Conservation (phyloP, 2,113 vertebrate genomes). For the Callithrix jacchus region DNA sequence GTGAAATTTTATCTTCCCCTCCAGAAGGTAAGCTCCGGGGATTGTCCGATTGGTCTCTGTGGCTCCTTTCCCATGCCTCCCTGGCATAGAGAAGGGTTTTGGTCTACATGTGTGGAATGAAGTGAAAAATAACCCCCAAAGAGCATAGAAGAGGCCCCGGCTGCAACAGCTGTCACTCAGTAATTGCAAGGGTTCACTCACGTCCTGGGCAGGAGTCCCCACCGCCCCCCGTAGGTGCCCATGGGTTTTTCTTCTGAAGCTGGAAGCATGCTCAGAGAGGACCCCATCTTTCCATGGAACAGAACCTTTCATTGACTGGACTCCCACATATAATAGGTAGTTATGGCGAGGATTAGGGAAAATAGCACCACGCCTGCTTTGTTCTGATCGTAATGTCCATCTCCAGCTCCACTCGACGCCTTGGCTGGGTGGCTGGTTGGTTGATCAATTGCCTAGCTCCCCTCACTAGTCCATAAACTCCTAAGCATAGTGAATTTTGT, state of each 20-base stretch:
- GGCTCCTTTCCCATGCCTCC: neutral
- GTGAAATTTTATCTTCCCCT: neutral
- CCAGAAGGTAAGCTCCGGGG: neutral
- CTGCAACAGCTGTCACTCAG: neutral
- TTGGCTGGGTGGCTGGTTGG: neutral
- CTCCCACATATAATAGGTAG: neutral
- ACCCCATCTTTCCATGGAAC: neutral
- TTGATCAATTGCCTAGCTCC: neutral
- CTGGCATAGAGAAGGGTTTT: neutral
- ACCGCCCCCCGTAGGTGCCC: neutral
- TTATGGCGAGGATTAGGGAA: neutral
- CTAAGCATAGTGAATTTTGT: neutral
- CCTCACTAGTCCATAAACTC: neutral
- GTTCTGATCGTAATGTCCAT: neutral
- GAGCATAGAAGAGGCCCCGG: neutral
- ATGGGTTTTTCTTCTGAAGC: neutral
- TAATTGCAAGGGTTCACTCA: neutral
- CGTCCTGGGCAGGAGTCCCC: neutral
- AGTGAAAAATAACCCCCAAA: neutral
- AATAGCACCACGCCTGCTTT: neutral
- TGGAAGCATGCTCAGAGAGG: neutral
- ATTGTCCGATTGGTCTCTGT: neutral
- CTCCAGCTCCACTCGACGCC: neutral
- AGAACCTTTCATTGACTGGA: neutral
- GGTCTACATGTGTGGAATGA: neutral